These are phyloP conservation scores for Varanus komodoensis DNA, from an alignment of 2,113 vertebrate genomes.

Conservation along the genomic window DNA sequence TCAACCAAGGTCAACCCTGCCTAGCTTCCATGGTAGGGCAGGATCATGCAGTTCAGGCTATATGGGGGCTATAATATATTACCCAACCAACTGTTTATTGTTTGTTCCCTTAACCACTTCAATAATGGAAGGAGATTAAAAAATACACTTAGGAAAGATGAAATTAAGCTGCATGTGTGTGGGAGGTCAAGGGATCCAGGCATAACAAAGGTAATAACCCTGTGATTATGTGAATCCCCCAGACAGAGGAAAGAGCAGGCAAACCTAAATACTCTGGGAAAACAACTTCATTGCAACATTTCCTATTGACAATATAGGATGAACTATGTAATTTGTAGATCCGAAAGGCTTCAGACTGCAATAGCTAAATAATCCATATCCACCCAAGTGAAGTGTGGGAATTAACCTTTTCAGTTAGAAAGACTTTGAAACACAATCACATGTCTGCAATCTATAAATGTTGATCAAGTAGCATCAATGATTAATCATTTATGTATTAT, in stretches of 20 bases:
- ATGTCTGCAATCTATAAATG: no score
- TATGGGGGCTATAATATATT: no score
- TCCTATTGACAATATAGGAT: neutral
- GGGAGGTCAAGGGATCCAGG: neutral
- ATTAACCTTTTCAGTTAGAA: no score
- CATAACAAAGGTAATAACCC: neutral
- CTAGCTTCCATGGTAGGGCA: no score
- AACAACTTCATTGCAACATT: neutral
- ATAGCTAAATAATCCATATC: neutral
- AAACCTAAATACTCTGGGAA: neutral
- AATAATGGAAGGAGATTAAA: neutral
- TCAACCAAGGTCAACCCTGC: no score
- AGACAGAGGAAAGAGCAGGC: neutral
- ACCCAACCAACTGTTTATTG: neutral
- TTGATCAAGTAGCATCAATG: no score
- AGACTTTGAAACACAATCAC: no score
- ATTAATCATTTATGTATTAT: no score
- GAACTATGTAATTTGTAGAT: neutral
- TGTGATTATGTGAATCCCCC: neutral
- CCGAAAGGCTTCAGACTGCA: neutral
- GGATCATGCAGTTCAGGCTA: no score
- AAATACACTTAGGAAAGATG: neutral
- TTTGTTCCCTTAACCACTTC: neutral
- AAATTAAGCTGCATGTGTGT: neutral
- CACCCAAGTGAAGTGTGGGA: no score